Conservation (phyloP, 2,888 invertebrate species). For the Pherbina coryleti region DNA sequence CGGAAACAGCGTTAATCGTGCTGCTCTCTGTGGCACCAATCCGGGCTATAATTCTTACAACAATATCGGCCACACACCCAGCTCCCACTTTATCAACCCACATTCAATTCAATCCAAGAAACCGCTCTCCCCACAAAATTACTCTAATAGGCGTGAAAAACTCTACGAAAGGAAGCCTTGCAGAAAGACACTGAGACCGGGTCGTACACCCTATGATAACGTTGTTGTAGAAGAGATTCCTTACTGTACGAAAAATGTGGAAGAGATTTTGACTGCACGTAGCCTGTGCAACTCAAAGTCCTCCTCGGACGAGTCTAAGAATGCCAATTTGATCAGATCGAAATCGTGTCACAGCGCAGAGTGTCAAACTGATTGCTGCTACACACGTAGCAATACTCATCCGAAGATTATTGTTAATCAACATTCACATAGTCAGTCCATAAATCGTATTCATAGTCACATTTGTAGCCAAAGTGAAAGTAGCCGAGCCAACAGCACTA, state of each 20-base stretch:
- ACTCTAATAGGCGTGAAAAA: background rate
- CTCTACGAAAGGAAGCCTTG: background rate
- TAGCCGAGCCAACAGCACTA: background rate
- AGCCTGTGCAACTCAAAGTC: constrained; percentile 49
- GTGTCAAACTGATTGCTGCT: no score
- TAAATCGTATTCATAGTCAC: no score
- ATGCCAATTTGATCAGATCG: background rate
- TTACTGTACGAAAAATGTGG: constrained; percentile 49
- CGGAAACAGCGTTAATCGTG: background rate
- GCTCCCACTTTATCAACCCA: background rate
- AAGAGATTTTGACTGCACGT: constrained; percentile 52
- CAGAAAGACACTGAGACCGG: background rate
- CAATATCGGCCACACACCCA: background rate
- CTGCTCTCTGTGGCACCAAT: background rate
- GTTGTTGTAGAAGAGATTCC: constrained; percentile 42
- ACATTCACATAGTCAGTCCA: no score
- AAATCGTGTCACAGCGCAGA: no score
- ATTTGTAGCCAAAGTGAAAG: background rate
- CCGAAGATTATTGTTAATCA: no score
- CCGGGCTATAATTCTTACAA: background rate
- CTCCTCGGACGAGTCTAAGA: constrained; percentile 41
- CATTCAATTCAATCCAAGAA: background rate
- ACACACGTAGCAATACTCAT: no score
- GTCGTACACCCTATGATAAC: background rate
- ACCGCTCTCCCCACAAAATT: constrained; percentile 26